Base-by-base conservation (phyloP, 2,113 vertebrate genomes). In the Acinonyx jubatus region DNA sequence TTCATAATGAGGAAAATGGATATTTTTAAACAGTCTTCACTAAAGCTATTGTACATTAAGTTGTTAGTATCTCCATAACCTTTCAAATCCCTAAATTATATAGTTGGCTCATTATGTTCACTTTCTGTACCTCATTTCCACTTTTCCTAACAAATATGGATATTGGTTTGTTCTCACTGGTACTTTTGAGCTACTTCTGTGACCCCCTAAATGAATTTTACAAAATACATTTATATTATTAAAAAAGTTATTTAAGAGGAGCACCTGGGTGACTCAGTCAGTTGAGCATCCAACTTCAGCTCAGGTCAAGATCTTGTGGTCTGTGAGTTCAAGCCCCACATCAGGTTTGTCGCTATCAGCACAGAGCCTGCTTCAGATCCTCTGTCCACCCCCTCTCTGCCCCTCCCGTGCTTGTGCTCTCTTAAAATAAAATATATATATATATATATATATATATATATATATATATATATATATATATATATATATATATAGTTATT, bases 1-100 rank as follows among this genome's bases (percentile, higher is more conserved):
- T 85, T 86, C 80, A 79, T 95, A 83, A 92, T 94, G 55, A 76
- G 63, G 63, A 96, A 85, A 94, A 97, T 81, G 18, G 25, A 41
- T 55, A 33, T 92, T 94, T 92, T 81, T 29, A 84, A 79, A 29
- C 55, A 94, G 36, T 84, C 4, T 92, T 96, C 48, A 50, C 48
- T 95, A 85, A 88, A 94, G 73, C 45, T 38, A 25, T 19, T 85
- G 18, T 81, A 57, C 16, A 85, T 14, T 81, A 50, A 52, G 6
- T 66, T 80, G 33, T 84, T 94, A 68, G 1, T 86, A 29, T 78
- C 5, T 89, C 27, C n/a, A 48, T 89, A 86, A 87, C 33, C 10
- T 88, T 95, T 97, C 71, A 83, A 25, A 96, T 16, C 23, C 36
- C 11, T 95, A 61, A 79, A 74, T 87, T 52, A 87, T 50, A 36